A percentile compares a stretch with the other conserved stretches of the same genome.
Evolutionary conservation across 2,888 invertebrate genomes (phyloP).

Genomic region (Notodonta dromedarius): DNA sequence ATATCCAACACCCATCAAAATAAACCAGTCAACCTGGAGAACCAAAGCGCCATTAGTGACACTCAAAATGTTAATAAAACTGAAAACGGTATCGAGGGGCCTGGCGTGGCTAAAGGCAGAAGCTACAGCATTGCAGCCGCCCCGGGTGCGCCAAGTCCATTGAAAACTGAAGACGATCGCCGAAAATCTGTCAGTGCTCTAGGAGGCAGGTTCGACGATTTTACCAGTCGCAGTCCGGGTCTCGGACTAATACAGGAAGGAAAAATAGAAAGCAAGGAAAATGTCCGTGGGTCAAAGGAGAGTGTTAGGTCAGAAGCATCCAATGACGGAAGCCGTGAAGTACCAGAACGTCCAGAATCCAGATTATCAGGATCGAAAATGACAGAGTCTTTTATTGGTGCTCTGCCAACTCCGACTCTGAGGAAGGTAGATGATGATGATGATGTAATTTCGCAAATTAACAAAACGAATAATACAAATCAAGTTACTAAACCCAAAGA

Average conservation of each 20-base stretch:
- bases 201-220: conserved; percentile 72
- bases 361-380: conserved; percentile 77
- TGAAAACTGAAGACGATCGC: conserved; percentile 78
- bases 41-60: conserved; percentile 63
- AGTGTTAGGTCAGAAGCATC: conserved; percentile 68
- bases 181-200: conserved; percentile 79
- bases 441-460: conserved; percentile 72
- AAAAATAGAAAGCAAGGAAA: conserved; percentile 73
- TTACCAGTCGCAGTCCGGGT: conserved; percentile 65
- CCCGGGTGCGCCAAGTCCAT: conserved; percentile 73
- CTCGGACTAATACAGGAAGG: conserved; percentile 79
- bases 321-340: conserved; percentile 58
- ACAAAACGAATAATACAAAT: conserved; percentile 47
- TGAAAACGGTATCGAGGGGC: conserved; percentile 69
- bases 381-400: conserved; percentile 79
- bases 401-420: conserved; percentile 61
- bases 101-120: conserved; percentile 78
- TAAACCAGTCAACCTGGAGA: conserved; percentile 79
- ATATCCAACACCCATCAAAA: conserved; percentile 58
- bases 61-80: conserved; percentile 61
- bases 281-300: conserved; percentile 71
- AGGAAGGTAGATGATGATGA: conserved; percentile 75
- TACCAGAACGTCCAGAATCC: conserved; percentile 73
- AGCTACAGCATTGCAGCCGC: conserved; percentile 82
- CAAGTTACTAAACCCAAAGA: conserved; percentile 56